Conservation (phyloP, 2,113 vertebrate genomes). For the Anarrhichthys ocellatus region DNA sequence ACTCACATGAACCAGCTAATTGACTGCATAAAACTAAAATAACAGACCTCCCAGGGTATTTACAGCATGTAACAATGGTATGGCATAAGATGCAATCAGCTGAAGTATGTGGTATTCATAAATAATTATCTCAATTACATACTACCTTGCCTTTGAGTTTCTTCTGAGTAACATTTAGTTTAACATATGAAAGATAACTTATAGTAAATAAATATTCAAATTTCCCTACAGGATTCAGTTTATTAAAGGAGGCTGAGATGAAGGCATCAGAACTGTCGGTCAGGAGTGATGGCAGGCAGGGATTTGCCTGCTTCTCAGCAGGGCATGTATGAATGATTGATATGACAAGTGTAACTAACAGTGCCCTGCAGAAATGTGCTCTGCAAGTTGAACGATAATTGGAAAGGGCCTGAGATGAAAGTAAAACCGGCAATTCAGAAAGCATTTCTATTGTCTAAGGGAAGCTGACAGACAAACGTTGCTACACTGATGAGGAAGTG, state of each 20-base stretch:
- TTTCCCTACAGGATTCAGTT: background rate
- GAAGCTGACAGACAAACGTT: background rate
- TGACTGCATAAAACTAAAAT: conserved; percentile 38
- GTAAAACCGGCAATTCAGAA: background rate
- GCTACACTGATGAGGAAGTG: background rate
- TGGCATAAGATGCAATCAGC: background rate
- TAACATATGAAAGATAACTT: background rate
- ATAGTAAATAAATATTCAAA: background rate
- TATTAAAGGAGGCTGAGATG: background rate
- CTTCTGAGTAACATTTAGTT: background rate
- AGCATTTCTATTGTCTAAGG: background rate
- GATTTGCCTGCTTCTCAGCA: conserved; percentile 20
- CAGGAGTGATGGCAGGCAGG: background rate
- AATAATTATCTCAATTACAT: background rate
- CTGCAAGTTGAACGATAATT: conserved; percentile 20
- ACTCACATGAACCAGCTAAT: conserved; percentile 44
- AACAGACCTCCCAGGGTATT: conserved; percentile 33
- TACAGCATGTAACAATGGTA: conserved; percentile 3
- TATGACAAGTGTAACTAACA: conserved; percentile 18
- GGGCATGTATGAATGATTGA: conserved; percentile 9
- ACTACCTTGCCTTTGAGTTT: background rate
- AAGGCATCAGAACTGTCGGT: background rate
- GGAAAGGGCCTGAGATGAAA: conserved; percentile 9
- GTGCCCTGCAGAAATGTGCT: background rate
- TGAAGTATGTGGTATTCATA: background rate